phyloP scores from a whole-genome alignment of 2,888 invertebrate genomes.

The Dasysyrphus tricinctus region DNA sequence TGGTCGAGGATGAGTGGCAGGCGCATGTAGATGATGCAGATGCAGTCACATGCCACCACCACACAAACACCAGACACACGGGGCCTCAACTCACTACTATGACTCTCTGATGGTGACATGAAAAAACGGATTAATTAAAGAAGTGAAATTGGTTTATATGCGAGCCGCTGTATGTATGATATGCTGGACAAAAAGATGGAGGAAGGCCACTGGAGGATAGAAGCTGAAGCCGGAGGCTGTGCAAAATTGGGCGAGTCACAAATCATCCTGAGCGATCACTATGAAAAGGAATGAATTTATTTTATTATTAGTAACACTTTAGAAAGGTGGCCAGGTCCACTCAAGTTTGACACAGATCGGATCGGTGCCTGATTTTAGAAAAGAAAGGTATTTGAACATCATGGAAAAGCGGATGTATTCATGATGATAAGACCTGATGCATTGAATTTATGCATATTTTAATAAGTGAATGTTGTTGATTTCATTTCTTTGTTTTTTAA shows the following conservation, averaged over 20 bases:
- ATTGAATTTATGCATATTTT: slow-evolving; percentile 18
- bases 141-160: slow-evolving; percentile 67
- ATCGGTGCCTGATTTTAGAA: slow-evolving; percentile 57
- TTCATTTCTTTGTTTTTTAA: not conserved
- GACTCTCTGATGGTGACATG: slow-evolving; percentile 64
- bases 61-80: slow-evolving; percentile 21
- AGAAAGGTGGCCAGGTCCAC: slow-evolving; percentile 63
- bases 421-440: slow-evolving; percentile 30
- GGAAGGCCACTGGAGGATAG: not conserved
- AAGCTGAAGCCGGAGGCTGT: slow-evolving; percentile 39
- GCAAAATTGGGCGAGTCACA: slow-evolving; percentile 49
- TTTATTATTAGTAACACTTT: slow-evolving; percentile 70
- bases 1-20: slow-evolving; percentile 56
- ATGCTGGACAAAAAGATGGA: not conserved
- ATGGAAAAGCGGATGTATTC: slow-evolving; percentile 45
- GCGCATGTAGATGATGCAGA: slow-evolving; percentile 48
- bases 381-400: slow-evolving; percentile 37
- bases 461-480: slow-evolving; percentile 18
- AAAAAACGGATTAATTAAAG: slow-evolving; percentile 74
- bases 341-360: slow-evolving; percentile 50
- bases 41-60: slow-evolving; percentile 33
- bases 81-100: slow-evolving; percentile 19
- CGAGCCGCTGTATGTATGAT: not conserved
- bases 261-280: slow-evolving; percentile 66
- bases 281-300: slow-evolving; percentile 66